Evolutionary conservation across 2,888 invertebrate genomes (phyloP), one percentile per base, ranked within the genome.

Genomic region (Yponomeuta plumbellus): DNA sequence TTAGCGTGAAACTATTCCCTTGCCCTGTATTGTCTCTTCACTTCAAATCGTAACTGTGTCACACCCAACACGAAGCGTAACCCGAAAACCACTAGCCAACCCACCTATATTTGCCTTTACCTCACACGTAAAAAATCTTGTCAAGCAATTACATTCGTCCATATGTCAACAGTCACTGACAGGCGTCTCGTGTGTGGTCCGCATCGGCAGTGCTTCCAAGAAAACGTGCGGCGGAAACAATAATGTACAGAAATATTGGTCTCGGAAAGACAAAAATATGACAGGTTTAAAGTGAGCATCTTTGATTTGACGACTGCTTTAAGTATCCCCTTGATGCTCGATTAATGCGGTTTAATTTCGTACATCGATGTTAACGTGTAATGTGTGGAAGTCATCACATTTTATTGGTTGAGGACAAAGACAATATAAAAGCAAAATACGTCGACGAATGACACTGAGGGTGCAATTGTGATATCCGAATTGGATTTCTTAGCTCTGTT

Each of bases 151-250:
- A 61, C 61, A 64, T 26, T 65, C 65, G 57, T 67, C 69, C 71
- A 69, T 71, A 72, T 71, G 70, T 72, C 73, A 72, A 67, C 74
- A 70, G 66, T 52, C 10, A 11, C n/a, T 56, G 59, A 57, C 64
- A 59, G 26, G 56, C 52, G 22, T n/a, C 64, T 3, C 63, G 40
- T 44, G 63, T 63, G 63, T 63, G 63, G 63, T 63, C 63, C 63
- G 44, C 40, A n/a, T 63, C 63, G 44, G 11, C 21, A 44, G 63
- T n/a, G 44, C 8, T 63, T 63, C 63, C 39, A 63, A 39, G 63
- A 63, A 63, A 20, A 61, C 61, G n/a, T 20, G 11, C 21, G n/a
- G n/a, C 52, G 64, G 64, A 64, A 56, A 64, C 64, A 56, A 64
- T 64, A 64, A 64, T 56, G 64, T 40, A 64, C 64, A 52, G 40